Evolutionary conservation across 2,797 vertebrate genomes (phyloP).

Genomic region (Enteromius anoplus): DNA sequence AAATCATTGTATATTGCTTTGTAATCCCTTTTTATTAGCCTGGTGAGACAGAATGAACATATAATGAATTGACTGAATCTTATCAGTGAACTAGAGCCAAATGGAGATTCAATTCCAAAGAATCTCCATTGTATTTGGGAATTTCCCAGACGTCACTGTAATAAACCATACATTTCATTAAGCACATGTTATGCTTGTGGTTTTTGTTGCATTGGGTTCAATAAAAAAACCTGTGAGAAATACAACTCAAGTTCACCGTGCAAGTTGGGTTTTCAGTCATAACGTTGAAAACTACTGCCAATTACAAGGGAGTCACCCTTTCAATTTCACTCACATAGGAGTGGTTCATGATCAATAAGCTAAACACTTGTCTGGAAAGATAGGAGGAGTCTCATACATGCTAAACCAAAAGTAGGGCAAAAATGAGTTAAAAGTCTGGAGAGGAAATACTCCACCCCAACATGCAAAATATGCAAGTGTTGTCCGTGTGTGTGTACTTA

Average conservation of each 20-base stretch:
- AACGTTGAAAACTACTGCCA: neutral
- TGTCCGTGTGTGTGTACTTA: constrained; percentile 1
- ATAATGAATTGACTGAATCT: neutral
- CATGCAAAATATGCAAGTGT: neutral
- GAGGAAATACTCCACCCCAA: neutral
- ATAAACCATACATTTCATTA: neutral
- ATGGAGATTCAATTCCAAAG: constrained; percentile 1
- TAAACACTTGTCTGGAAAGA: constrained; percentile 2
- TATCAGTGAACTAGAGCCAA: neutral
- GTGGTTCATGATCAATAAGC: constrained; percentile 10
- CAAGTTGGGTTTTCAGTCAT: neutral
- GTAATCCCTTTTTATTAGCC: constrained; percentile 16
- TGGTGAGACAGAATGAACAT: neutral
- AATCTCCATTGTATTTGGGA: neutral
- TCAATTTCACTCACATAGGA: constrained; percentile 47
- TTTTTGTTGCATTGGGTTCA: neutral
- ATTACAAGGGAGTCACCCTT: constrained; percentile 35
- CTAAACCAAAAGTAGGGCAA: neutral
- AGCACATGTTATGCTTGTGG: neutral
- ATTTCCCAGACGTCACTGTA: neutral
- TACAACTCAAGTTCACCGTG: neutral
- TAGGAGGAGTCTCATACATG: constrained; percentile 5
- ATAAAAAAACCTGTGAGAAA: neutral
- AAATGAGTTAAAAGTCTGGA: constrained; percentile 51
- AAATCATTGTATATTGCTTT: constrained; percentile 17